Base-by-base conservation (phyloP, 2,888 invertebrate genomes). In the Hydraecia micacea region DNA sequence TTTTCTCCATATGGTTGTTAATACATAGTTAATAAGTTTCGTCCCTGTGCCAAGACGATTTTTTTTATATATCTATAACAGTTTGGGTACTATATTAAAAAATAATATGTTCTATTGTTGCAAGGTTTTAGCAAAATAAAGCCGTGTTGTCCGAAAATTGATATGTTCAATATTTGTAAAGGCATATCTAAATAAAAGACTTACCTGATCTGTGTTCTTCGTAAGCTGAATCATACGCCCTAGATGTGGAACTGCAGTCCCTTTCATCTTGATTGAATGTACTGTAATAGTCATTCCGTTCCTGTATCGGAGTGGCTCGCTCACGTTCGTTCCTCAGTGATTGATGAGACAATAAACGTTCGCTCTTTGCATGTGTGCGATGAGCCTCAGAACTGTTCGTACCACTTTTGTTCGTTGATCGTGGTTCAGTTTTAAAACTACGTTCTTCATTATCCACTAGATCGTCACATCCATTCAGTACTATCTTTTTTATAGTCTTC, bases 401-500 rank as follows among this genome's bases (percentile, higher is more conserved):
- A 63, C 39, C 80, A 52, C 72, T 80, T 70, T 67, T 78, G 60
- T 81, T 83, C 28, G 60, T 58, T 42, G 83, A 55, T n/a, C 65
- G 63, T 18, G 77, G 66, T 58, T 87, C 82, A 46, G 46, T 69
- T 80, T 86, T 89, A 63, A 80, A 80, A 76, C 67, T 76, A 52
- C 79, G 79, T 49, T 87, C 89, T 9, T 85, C 79, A 76, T 80
- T 80, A 69, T 91, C 86, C n/a, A 76, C 87, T 39, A 85, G 80
- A 42, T 91, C 92, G 65, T 91, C 91, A 49, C 94, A 93, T 60
- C 96, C 97, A 86, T 97, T 97, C 7, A 97, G 87, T 52, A 95
- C 88, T 77, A 96, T 92, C 91, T 95, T 97, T 90, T 96, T 96
- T 83, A 95, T 95, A n/a, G 97, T 97, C 82, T 95, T 96, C 55